Evolutionary conservation across 1,140 invertebrate genomes (phyloP).

Genomic region (Drosophila ananassae): DNA sequence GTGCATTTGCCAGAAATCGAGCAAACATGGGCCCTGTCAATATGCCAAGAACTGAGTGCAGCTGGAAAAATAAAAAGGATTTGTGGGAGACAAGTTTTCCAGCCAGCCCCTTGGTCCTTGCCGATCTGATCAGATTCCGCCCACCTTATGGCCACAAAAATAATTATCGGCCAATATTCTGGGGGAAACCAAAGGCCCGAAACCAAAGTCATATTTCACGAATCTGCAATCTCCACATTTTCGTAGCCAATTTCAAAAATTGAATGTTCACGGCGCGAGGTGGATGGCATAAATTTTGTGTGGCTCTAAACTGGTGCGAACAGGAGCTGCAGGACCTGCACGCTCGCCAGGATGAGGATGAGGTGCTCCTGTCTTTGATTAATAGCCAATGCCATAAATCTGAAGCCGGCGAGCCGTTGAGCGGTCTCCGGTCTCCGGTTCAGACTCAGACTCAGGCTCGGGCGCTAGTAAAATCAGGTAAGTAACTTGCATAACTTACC

Average conservation of each 20-base stretch:
- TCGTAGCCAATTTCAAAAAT: conserved; percentile 51
- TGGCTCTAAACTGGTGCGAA: conserved; percentile 16
- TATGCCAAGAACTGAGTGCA: conserved; percentile 32
- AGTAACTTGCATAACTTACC: conserved; percentile 59
- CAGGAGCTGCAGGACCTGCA: background rate
- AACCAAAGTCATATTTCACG: conserved; percentile 37
- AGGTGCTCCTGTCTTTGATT: conserved; percentile 52
- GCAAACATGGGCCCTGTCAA: conserved; percentile 35
- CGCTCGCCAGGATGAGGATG: background rate
- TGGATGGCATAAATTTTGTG: conserved; percentile 35
- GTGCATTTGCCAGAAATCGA: background rate
- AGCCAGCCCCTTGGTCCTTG: background rate
- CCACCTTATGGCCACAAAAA: background rate
- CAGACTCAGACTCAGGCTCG: background rate
- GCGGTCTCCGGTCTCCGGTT: background rate
- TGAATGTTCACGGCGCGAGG: conserved; percentile 32
- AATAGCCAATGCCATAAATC: conserved; percentile 57
- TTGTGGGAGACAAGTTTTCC: conserved; percentile 5
- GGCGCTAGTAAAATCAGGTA: conserved; percentile 27
- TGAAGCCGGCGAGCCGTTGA: background rate
- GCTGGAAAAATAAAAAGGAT: conserved; percentile 28
- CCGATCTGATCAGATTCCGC: background rate
- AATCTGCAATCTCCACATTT: conserved; percentile 45
- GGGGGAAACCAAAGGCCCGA: background rate
- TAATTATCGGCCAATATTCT: conserved; percentile 29